These are phyloP conservation scores for Lithodes maja DNA, from an alignment of 2,888 invertebrate genomes.

Conservation along the genomic window DNA sequence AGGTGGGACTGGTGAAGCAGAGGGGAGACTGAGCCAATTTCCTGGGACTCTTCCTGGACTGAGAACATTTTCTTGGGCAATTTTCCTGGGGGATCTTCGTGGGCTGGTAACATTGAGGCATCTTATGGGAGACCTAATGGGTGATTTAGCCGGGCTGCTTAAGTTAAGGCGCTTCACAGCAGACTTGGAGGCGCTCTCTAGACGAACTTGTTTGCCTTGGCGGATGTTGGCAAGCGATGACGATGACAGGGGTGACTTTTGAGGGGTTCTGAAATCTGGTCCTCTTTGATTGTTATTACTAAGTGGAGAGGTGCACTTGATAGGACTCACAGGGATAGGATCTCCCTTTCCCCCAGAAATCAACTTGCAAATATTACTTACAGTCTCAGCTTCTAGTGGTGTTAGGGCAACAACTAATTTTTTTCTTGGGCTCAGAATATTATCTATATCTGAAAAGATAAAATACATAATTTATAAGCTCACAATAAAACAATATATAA, in stretches of 20 bases:
- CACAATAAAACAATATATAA: too few species aligned
- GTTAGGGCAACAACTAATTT: constrained; percentile 17
- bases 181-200: constrained; percentile 29
- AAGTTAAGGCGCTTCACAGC: constrained; percentile 33
- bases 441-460: constrained; percentile 32
- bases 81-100: constrained; percentile 50
- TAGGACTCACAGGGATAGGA: background rate
- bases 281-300: background rate
- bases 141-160: constrained; percentile 37
- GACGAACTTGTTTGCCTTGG: background rate
- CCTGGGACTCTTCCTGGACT: constrained; percentile 36
- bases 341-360: too few species aligned
- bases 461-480: background rate
- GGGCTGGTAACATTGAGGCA: constrained; percentile 31
- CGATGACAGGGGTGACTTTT: background rate
- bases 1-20: constrained; percentile 34
- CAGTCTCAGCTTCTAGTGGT: background rate
- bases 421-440: constrained; percentile 1
- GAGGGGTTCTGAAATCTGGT: background rate
- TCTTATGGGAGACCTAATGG: constrained; percentile 41
- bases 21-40: constrained; percentile 36
- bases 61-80: constrained; percentile 26
- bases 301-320: background rate
- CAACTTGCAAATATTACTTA: too few species aligned
- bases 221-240: background rate